Evolutionary conservation across 2,888 invertebrate genomes (phyloP).

Genomic region (Andrena chrysosceles): DNA sequence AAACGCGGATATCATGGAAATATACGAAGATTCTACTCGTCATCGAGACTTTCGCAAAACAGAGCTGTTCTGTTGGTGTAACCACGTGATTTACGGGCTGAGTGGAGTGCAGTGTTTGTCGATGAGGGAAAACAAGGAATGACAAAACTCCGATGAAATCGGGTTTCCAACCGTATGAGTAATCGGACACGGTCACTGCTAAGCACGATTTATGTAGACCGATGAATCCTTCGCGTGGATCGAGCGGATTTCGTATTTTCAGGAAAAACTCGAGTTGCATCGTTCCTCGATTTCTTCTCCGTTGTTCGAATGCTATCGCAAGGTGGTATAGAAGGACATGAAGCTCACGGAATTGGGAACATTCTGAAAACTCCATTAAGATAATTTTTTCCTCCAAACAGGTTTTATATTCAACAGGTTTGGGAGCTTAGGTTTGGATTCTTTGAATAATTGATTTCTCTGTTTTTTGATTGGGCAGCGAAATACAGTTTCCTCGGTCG

Average conservation of each 20-base stretch:
- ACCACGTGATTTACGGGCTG: conserved; percentile 34
- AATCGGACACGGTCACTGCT: conserved; percentile 38
- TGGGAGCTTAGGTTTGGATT: too few species aligned
- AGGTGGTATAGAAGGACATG: background rate
- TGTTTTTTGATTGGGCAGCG: background rate
- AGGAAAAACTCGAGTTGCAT: background rate
- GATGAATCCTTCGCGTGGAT: conserved; percentile 28
- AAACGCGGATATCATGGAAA: conserved; percentile 3
- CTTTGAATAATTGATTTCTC: background rate
- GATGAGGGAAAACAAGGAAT: conserved; percentile 37
- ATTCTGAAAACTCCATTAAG: too few species aligned
- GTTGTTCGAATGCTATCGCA: too few species aligned
- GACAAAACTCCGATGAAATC: conserved; percentile 54
- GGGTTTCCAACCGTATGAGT: conserved; percentile 48
- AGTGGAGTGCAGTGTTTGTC: conserved; percentile 8
- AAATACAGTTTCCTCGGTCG: background rate
- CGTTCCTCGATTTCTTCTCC: background rate
- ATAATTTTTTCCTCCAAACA: too few species aligned
- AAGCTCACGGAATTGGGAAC: too few species aligned
- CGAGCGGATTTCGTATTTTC: conserved; percentile 2
- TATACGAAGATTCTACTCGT: background rate
- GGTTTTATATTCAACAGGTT: too few species aligned
- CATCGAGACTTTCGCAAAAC: background rate
- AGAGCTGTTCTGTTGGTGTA: background rate
- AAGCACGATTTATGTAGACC: conserved; percentile 44